Evolutionary conservation across 2,113 vertebrate species (phyloP), one percentile per base, ranked within the genome.

Genomic region (Cyrtonyx montezumae): DNA sequence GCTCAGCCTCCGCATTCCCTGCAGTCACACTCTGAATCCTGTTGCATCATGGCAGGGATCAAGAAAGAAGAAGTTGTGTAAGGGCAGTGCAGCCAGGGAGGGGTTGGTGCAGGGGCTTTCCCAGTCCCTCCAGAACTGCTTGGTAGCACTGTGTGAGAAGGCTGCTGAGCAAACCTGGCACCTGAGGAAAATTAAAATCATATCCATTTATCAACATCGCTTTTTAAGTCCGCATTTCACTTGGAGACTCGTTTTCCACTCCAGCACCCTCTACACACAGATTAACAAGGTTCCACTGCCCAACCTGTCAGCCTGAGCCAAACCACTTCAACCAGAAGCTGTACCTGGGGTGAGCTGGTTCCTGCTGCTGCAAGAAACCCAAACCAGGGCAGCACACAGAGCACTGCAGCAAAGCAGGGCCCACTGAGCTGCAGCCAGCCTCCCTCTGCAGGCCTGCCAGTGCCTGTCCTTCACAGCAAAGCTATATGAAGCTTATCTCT

Each of bases 121-220:
- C n/a, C 36, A 71, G 32, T 8, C 34, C 15, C 14, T 13, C 53
- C 45, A 74, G 36, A 91, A 78, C 36, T 58, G 70, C 5, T 43
- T 91, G 90, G 78, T 77, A 92, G 78, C 40, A 21, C 36, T 68
- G 61, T 16, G 26, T 79, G 37, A 91, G 40, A 55, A 88, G 16
- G 32, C 17, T 11, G 5, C 4, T 55, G 59, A 81, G 49, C 22
- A 73, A 94, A 68, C 16, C 34, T 22, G 15, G 58, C 36, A 75
- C 17, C 32, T 23, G 25, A 3, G 3, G 26, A 73, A 84, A 40
- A 75, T 21, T 40, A 61, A 48, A 75, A 32, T 30, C 18, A 37
- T 40, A 53, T 1, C 48, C 49, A 4, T 79, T 62, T 56, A 63
- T 81, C 55, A 49, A 23, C 69, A 68, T 36, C 46, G 16, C 56